Percentiles rank a stretch among this genome's conserved stretches.
These are phyloP conservation scores for Lamellibrachia columna DNA, from an alignment of 2,888 invertebrate species.

Conservation along the genomic window DNA sequence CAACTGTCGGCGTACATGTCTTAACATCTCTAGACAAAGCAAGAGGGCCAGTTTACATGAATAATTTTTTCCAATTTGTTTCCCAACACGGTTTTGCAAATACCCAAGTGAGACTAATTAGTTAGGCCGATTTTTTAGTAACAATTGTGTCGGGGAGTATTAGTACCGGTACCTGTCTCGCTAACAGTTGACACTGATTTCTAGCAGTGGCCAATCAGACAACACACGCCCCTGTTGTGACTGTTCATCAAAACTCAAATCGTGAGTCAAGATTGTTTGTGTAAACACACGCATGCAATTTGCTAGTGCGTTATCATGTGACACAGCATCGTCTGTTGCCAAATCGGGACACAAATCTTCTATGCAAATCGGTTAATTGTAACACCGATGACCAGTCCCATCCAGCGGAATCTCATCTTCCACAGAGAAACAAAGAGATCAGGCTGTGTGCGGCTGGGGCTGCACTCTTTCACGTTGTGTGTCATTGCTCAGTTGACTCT, in stretches of 20 bases:
- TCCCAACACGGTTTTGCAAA: background rate
- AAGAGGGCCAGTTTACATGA: background rate
- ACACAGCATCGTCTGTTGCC: background rate
- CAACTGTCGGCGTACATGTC: background rate
- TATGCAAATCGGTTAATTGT: background rate
- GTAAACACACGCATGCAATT: background rate
- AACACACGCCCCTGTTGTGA: background rate
- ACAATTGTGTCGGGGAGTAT: background rate
- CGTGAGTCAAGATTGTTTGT: background rate
- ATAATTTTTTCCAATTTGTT: background rate
- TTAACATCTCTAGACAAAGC: background rate
- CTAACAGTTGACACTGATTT: background rate
- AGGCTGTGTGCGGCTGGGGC: background rate
- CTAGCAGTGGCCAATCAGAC: background rate
- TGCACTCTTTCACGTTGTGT: too few species aligned
- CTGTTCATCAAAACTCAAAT: background rate
- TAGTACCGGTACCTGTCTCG: background rate
- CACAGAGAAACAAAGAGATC: background rate
- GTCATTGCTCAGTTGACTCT: background rate
- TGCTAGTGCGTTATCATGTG: background rate
- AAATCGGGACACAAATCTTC: background rate
- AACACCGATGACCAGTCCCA: background rate
- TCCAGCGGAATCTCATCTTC: background rate
- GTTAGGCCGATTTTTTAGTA: background rate
- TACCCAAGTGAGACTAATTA: background rate